These are phyloP conservation scores for Aspidoscelis tigris DNA, from an alignment of 2,113 vertebrate species.

Conservation along the genomic window DNA sequence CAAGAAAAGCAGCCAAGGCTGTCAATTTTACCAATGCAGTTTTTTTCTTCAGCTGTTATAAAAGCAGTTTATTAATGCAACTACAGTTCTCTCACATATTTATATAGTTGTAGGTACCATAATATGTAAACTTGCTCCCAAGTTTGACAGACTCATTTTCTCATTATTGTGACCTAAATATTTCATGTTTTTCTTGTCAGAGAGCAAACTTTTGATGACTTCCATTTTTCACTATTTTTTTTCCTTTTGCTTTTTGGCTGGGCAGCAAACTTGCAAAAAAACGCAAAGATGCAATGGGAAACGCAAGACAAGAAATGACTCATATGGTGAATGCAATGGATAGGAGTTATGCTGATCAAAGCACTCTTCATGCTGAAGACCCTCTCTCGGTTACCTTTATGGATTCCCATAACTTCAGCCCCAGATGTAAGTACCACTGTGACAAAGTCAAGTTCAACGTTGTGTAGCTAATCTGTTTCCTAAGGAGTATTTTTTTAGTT, in stretches of 20 bases:
- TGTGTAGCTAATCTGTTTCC: background rate
- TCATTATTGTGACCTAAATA: constrained; percentile 12
- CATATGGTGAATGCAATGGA: constrained; percentile 99
- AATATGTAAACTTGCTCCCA: background rate
- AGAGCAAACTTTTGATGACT: constrained; percentile 21
- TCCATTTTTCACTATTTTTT: constrained; percentile 43
- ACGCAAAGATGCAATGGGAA: constrained; percentile 95
- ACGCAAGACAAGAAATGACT: constrained; percentile 96
- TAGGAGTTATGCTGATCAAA: constrained; percentile 96
- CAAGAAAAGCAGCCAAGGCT: background rate
- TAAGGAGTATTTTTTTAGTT: background rate
- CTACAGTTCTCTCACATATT: background rate
- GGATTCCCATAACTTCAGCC: constrained; percentile 97
- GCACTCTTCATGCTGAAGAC: constrained; percentile 94
- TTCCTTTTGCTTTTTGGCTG: constrained; percentile 65
- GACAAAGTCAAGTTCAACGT: background rate
- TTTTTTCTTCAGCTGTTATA: background rate
- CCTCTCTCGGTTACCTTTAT: constrained; percentile 97
- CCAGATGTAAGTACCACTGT: constrained; percentile 90
- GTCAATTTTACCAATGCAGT: background rate
- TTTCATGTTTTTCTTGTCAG: background rate
- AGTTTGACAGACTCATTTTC: background rate
- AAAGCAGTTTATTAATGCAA: background rate
- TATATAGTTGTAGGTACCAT: background rate
- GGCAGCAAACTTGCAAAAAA: constrained; percentile 98